phyloP scores from a whole-genome alignment of 2,888 invertebrate genomes.

The Poecilobothrus nobilitatus region DNA sequence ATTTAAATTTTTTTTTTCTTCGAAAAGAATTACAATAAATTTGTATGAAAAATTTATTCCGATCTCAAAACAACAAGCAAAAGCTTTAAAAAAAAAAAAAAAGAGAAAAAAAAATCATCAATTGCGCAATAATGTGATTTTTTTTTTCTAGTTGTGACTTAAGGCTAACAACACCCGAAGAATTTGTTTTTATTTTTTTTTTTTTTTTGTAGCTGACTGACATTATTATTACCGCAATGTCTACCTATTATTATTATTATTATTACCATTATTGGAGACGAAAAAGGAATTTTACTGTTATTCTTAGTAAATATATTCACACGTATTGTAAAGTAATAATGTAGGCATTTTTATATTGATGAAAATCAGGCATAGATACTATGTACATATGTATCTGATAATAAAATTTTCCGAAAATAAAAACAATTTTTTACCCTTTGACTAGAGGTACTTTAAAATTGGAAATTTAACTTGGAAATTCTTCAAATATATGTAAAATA shows the following conservation, averaged over 20 bases:
- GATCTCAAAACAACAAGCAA: not conserved
- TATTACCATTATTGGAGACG: not conserved
- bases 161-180: conserved; percentile 1
- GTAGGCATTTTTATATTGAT: no score
- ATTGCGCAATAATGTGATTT: not conserved
- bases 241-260: not conserved
- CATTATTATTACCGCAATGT: not conserved
- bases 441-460: no score
- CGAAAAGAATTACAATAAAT: not conserved
- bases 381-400: no score
- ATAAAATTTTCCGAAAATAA: no score
- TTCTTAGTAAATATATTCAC: not conserved
- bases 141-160: not conserved
- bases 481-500: no score
- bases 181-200: not conserved
- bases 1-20: no score
- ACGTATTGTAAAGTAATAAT: no score
- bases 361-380: no score
- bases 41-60: not conserved
- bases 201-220: not conserved
- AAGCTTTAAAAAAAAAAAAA: not conserved
- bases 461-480: no score
- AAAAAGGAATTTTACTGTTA: not conserved
- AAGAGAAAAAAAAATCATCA: not conserved
- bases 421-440: no score